These are phyloP conservation scores for Papilio polytes DNA, from an alignment of 1,140 invertebrate species.

Conservation along the genomic window DNA sequence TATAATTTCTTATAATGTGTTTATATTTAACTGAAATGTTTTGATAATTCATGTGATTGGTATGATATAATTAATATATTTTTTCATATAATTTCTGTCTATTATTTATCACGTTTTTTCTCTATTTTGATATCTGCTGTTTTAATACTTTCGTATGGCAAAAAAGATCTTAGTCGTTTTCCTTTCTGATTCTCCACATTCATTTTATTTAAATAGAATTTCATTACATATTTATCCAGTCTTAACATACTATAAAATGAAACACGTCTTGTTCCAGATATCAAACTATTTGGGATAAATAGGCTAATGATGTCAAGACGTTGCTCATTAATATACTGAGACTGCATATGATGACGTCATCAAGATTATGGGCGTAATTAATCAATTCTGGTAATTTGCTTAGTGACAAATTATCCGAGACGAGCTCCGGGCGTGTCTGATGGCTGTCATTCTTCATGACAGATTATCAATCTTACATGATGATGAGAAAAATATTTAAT, in stretches of 20 bases:
- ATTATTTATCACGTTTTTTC: neutral
- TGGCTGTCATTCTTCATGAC: neutral
- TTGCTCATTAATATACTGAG: constrained; percentile 17
- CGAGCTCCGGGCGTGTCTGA: constrained; percentile 6
- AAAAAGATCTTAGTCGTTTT: too few relatives aligned
- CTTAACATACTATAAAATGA: neutral
- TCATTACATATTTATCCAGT: neutral
- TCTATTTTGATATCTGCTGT: too few relatives aligned
- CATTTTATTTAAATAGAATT: too few relatives aligned
- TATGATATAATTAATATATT: neutral
- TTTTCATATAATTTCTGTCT: constrained; percentile 5
- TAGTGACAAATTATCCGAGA: constrained; percentile 23
- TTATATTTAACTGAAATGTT: neutral
- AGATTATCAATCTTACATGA: neutral
- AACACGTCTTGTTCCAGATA: neutral
- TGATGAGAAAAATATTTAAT: constrained; percentile 1
- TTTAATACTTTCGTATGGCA: too few relatives aligned
- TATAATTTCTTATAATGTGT: neutral
- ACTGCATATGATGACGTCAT: neutral
- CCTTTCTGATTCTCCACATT: too few relatives aligned
- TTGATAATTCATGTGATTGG: neutral
- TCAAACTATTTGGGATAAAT: neutral
- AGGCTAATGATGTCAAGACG: constrained; percentile 20
- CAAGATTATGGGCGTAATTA: neutral
- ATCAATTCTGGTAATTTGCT: constrained; percentile 22